Base-by-base conservation (phyloP, 2,113 vertebrate genomes). In the Salvelinus alpinus region DNA sequence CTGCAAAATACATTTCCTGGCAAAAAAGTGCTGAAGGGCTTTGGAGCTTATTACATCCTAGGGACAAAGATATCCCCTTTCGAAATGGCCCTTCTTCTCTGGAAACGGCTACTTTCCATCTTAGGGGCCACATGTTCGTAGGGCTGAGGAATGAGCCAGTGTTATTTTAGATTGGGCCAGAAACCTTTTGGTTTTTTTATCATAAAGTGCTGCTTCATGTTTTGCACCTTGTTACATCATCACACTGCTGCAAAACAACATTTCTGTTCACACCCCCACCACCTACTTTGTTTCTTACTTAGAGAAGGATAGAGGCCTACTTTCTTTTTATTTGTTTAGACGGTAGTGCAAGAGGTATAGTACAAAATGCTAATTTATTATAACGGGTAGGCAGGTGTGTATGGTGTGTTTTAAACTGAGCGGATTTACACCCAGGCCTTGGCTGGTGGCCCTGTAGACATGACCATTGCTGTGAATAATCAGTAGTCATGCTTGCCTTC, bases 11-110 rank as follows among this genome's bases (percentile, higher is more conserved):
- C 14, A 64, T 69, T 76, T 77, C 20, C 67, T 71, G 64, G 38
- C 2, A 44, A 77, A 77, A 65, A 81, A 75, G 66, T 70, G 73
- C 85, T 78, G 66, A 70, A 81, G 75, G 76, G 78, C 73, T 64
- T 80, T 66, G 71, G 72, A 78, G 70, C 54, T 74, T 78, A 79
- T 80, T 83, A 65, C 72, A 51, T 71, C 68, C 47, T 68, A 67
- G 74, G 64, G 76, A 82, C 83, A 76, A 31, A 78, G 66, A 78
- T 54, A 29, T 1, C 5, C 69, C 70, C 71, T 38, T 78, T 51
- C 59, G 51, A 82, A 80, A 29, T 80, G 68, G 67, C 57, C 38
- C 62, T 68, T 66, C 64, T 27, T 70, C 62, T 18, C 18, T 22
- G 47, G 65, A 82, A 12, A 29, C 71, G 6, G 48, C 70, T 54